A percentile compares a stretch with the other conserved stretches of the same genome.
Conservation (phyloP, 2,888 invertebrate species). For the Drosophila kambysellisi region DNA sequence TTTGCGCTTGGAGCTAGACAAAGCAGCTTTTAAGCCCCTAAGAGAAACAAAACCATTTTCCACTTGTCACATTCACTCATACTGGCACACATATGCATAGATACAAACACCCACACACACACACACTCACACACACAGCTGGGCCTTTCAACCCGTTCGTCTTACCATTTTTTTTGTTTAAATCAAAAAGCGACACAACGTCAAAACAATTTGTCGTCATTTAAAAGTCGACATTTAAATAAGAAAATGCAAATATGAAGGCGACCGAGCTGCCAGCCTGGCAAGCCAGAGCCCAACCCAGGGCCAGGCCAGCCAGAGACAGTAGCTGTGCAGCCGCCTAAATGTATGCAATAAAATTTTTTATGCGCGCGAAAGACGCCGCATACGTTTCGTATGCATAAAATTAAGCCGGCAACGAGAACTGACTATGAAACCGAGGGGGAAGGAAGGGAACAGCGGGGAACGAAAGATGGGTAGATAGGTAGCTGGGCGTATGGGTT, state of each 20-base stretch:
- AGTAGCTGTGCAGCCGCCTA: constrained; percentile 59
- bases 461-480: constrained; percentile 5
- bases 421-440: constrained; percentile 31
- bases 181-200: constrained; percentile 80
- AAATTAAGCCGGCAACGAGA: constrained; percentile 61
- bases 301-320: constrained; percentile 24
- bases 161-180: constrained; percentile 40
- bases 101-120: constrained; percentile 2
- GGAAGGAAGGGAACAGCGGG: neutral
- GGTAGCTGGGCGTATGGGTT: constrained; percentile 17
- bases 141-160: constrained; percentile 63
- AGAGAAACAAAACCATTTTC: constrained; percentile 67
- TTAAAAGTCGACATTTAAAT: constrained; percentile 81
- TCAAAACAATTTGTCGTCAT: constrained; percentile 81
- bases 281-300: constrained; percentile 8
- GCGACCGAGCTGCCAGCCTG: constrained; percentile 32
- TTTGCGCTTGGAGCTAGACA: constrained; percentile 36
- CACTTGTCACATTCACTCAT: constrained; percentile 45
- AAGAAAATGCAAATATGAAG: constrained; percentile 79
- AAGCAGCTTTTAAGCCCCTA: constrained; percentile 72
- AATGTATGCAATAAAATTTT: constrained; percentile 80
- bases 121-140: constrained; percentile 16
- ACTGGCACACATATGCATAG: constrained; percentile 4
- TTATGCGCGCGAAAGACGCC: constrained; percentile 69
- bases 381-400: constrained; percentile 77